A percentile compares a stretch with the other conserved stretches of the same genome.
These are phyloP conservation scores for Lasioglossum marginatum DNA, from an alignment of 2,888 invertebrate species.

Conservation along the genomic window DNA sequence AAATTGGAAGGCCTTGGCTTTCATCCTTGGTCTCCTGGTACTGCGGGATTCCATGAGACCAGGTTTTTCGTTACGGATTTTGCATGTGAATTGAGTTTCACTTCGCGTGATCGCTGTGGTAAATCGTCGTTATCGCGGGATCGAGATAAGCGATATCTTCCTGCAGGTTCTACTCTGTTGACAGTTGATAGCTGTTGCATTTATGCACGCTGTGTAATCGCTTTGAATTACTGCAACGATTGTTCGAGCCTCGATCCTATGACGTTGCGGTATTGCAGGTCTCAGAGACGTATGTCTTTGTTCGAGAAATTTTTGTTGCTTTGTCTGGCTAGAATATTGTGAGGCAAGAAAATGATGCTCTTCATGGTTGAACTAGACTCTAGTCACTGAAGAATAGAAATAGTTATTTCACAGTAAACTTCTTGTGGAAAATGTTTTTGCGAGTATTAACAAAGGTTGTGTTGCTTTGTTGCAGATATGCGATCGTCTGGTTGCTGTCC, in stretches of 20 bases:
- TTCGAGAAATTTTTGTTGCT: neutral
- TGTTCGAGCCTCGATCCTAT: neutral
- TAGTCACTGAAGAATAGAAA: neutral
- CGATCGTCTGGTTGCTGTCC: slow-evolving; percentile 78
- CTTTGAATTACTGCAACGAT: neutral
- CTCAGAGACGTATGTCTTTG: neutral
- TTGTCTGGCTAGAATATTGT: too few relatives aligned
- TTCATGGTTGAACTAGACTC: neutral
- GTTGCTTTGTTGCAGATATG: slow-evolving; percentile 77
- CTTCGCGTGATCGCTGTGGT: neutral
- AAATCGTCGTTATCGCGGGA: neutral
- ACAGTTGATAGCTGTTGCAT: slow-evolving; percentile 4
- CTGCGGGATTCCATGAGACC: too few relatives aligned
- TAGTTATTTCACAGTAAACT: neutral
- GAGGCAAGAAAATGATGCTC: neutral
- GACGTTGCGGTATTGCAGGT: neutral
- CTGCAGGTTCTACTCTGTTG: neutral
- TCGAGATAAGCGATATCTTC: neutral
- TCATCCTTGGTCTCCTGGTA: neutral
- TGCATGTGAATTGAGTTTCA: neutral
- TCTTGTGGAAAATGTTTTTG: neutral
- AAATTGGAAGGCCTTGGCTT: neutral
- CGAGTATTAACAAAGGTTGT: neutral
- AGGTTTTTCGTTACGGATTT: neutral
- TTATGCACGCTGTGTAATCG: neutral